Conservation (phyloP, 2,113 vertebrate species). For the Phylloscopus trochiloides region DNA sequence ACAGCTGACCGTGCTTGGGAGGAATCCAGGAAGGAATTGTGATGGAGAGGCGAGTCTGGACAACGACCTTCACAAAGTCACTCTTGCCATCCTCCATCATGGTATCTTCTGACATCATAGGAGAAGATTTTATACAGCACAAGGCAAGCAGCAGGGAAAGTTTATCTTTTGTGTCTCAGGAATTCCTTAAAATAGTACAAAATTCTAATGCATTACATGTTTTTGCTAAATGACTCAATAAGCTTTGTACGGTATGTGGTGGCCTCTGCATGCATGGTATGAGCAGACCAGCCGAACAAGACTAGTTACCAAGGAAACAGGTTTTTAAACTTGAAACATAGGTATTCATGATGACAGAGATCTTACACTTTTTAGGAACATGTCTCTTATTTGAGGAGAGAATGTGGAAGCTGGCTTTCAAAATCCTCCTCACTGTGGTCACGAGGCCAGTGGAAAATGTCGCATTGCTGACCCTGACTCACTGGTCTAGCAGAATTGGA, state of each 20-base stretch:
- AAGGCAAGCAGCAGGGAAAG: neutral
- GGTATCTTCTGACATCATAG: accelerated
- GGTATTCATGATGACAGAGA: conserved; percentile 25
- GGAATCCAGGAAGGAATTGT: neutral
- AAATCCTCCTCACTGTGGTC: neutral
- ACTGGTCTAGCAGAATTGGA: neutral
- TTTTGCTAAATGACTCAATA: neutral
- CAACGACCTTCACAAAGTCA: accelerated
- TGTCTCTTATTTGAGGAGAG: neutral
- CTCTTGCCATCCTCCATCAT: accelerated
- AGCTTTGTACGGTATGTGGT: neutral
- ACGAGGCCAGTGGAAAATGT: neutral
- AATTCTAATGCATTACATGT: neutral
- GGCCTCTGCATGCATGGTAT: neutral
- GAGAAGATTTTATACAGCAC: neutral
- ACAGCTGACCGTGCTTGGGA: neutral
- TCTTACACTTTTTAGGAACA: neutral
- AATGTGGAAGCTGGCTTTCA: neutral
- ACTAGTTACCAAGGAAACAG: conserved; percentile 56
- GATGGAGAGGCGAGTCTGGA: accelerated
- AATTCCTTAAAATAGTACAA: neutral
- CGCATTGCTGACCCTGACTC: neutral
- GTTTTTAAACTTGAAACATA: conserved; percentile 48
- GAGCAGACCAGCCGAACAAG: conserved; percentile 9
- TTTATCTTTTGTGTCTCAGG: neutral